phyloP scores from a whole-genome alignment of 92 coral and sea anemone species.

The Paragorgia papillata region DNA sequence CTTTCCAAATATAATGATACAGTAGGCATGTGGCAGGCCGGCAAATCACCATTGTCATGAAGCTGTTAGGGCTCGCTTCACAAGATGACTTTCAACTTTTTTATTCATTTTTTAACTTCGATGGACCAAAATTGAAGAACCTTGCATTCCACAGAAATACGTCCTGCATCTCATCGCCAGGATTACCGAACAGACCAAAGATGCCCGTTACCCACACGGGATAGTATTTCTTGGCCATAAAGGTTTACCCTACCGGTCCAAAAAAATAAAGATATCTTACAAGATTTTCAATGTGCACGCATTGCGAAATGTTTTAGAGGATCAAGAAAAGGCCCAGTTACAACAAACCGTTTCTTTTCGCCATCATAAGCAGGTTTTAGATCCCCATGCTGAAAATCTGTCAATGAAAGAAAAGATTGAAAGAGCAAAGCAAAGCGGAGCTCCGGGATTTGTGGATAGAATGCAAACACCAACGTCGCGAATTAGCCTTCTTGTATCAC shows the following conservation, averaged over 20 bases:
- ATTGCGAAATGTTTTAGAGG: neutral
- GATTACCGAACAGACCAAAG: neutral
- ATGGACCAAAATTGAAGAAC: conserved; percentile 7
- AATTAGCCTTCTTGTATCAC: conserved; percentile 7
- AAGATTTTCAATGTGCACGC: conserved; percentile 5
- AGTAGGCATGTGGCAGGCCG: neutral
- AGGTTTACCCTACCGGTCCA: conserved; percentile 15
- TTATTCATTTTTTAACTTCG: neutral
- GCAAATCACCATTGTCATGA: too few relatives aligned
- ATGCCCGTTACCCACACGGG: too few relatives aligned
- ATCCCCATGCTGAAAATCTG: neutral
- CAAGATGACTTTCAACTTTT: too few relatives aligned
- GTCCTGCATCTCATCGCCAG: neutral
- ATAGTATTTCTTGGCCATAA: conserved; percentile 8
- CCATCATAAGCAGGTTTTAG: neutral
- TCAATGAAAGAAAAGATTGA: neutral
- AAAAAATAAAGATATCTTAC: conserved; percentile 23
- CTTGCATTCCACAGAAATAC: neutral
- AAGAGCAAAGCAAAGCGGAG: neutral
- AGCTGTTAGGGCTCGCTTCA: too few relatives aligned
- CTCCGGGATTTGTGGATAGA: neutral
- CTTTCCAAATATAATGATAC: too few relatives aligned
- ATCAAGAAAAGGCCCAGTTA: neutral
- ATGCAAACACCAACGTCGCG: conserved; percentile 5
- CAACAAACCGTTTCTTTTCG: neutral